Base-by-base conservation (phyloP, 53 echinoderm and acorn worm species). In the Temnopleurus reevesii region DNA sequence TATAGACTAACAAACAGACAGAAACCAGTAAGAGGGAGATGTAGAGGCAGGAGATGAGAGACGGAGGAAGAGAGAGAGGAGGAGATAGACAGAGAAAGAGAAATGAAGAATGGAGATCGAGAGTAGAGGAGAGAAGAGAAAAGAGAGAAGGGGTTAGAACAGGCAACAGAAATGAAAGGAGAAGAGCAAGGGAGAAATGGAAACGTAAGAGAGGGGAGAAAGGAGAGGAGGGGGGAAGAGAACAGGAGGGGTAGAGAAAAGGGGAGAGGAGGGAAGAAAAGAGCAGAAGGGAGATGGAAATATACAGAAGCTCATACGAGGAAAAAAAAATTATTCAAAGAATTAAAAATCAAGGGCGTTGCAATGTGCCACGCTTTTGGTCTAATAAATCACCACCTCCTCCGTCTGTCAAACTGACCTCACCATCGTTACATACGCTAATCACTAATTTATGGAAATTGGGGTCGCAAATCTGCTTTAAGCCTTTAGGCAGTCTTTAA, bases 381-480 rank as follows among this genome's bases (percentile, higher is more conserved):
- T 71, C 71, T 71, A n/a, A 71, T 71, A 71, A 63, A 71, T 71
- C 71, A n/a, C n/a, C 9, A 23, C n/a, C 7, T 41, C 7, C 0
- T 0, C 38, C 2, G 18, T 0, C 47, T 49, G 49, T 79, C 79
- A 79, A 43, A 28, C 45, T 43, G 3, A 17, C 36, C 17, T 26
- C 19, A 79, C 26, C 47, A 15, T 28, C 79, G 19, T 49, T 49
- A 49, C 46, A 49, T 29, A 79, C 79, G 8, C 15, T 79, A 79
- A 79, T 79, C 79, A 79, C 49, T 79, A 79, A 79, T 79, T 79
- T 79, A 79, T 49, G 47, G 79, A 79, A 25, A 79, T 79, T 19
- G 79, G 79, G 79, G 49, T 79, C 26, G 79, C 38, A 79, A 79
- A 79, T 79, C 79, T 19, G 79, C 46, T 27, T 17, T 79, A 17